These are phyloP conservation scores for Plutella xylostella DNA, from an alignment of 2,888 invertebrate species.

Conservation along the genomic window DNA sequence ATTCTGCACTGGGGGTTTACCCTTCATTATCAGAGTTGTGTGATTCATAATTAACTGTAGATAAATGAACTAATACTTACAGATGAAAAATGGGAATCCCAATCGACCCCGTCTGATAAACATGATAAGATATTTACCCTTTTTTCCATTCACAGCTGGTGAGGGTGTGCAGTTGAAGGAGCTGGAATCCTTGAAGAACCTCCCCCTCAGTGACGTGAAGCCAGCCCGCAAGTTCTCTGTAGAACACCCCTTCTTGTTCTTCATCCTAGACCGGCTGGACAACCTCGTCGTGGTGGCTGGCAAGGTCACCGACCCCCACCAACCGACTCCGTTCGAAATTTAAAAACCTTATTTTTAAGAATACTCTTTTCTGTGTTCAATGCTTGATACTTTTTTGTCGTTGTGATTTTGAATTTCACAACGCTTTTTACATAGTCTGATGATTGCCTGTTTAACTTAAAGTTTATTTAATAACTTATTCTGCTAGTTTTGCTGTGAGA, in stretches of 20 bases:
- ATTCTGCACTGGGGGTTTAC: no score
- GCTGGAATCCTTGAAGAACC: conserved; percentile 37
- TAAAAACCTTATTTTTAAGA: conserved; percentile 16
- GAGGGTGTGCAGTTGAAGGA: not conserved
- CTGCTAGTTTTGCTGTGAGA: conserved; percentile 1
- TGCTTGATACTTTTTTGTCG: not conserved
- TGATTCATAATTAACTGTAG: no score
- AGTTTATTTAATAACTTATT: not conserved
- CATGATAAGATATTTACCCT: no score
- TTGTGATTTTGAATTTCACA: not conserved
- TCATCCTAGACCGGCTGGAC: conserved; percentile 68
- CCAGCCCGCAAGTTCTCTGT: conserved; percentile 51
- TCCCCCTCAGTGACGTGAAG: conserved; percentile 34
- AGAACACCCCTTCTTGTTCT: conserved; percentile 74
- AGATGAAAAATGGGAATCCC: no score
- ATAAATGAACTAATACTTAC: no score
- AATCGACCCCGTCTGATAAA: no score
- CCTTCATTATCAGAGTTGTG: no score
- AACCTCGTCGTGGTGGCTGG: conserved; percentile 72
- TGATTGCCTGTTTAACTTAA: not conserved
- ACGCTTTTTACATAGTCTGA: not conserved
- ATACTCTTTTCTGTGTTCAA: not conserved
- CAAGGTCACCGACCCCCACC: conserved; percentile 64
- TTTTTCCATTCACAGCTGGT: conserved; percentile 10
- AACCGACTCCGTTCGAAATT: conserved; percentile 32